These are phyloP conservation scores for Musca vetustissima DNA, from an alignment of 1,140 invertebrate species.

Conservation along the genomic window DNA sequence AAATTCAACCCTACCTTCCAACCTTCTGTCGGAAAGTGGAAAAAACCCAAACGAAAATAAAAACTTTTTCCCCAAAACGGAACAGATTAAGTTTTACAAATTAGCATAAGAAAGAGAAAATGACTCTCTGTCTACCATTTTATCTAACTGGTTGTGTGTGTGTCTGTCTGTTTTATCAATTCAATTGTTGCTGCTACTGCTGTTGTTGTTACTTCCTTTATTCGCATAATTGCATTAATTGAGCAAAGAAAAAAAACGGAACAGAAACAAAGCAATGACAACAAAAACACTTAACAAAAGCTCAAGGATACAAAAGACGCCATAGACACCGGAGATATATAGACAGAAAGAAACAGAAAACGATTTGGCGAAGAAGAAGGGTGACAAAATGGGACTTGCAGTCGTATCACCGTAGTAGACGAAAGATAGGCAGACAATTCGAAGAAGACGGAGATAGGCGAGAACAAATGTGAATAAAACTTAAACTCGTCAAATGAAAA, in stretches of 20 bases:
- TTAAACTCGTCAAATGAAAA: too few relatives aligned
- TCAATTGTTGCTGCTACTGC: too few relatives aligned
- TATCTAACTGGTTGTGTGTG: neutral
- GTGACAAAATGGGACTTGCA: too few relatives aligned
- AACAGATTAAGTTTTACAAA: slow-evolving; percentile 23
- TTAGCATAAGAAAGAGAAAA: slow-evolving; percentile 22
- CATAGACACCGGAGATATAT: neutral
- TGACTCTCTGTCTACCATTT: neutral
- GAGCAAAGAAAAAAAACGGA: neutral
- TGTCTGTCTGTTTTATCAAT: neutral
- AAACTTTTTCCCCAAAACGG: neutral
- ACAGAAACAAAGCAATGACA: too few relatives aligned
- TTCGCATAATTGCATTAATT: slow-evolving; percentile 21
- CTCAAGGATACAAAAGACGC: neutral
- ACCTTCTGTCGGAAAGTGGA: too few relatives aligned
- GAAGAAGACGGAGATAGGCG: too few relatives aligned
- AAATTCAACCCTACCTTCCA: too few relatives aligned
- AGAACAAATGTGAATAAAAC: too few relatives aligned
- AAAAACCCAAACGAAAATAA: too few relatives aligned
- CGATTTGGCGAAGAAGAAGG: neutral
- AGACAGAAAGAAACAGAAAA: neutral
- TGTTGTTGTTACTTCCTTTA: neutral
- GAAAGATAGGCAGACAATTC: too few relatives aligned
- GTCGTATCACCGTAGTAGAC: too few relatives aligned
- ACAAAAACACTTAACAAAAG: slow-evolving; percentile 20